These are phyloP conservation scores for Apistogramma diplotaenia DNA, from an alignment of 2,113 vertebrate species.

Conservation along the genomic window DNA sequence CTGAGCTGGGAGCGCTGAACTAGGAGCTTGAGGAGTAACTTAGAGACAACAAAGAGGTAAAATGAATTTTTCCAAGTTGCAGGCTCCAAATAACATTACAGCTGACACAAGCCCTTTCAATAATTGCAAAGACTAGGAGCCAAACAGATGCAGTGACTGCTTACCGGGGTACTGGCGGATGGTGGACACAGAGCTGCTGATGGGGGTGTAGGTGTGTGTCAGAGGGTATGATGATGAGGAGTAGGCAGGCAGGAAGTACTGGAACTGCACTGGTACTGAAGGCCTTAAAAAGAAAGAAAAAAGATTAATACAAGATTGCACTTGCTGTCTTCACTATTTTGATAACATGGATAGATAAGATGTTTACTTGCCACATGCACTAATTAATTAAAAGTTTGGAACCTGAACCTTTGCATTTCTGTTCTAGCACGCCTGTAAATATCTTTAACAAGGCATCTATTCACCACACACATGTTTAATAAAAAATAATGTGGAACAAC, in stretches of 20 bases:
- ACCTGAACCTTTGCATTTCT: no score
- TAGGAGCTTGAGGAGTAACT: constrained; percentile 95
- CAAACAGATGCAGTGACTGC: neutral
- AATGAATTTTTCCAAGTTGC: neutral
- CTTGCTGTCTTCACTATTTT: neutral
- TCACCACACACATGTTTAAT: no score
- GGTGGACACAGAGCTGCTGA: constrained; percentile 95
- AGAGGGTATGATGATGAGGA: constrained; percentile 90
- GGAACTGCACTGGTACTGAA: constrained; percentile 93
- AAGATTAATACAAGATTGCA: neutral
- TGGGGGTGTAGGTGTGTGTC: constrained; percentile 94
- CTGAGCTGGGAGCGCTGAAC: constrained; percentile 88
- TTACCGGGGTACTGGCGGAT: constrained; percentile 96
- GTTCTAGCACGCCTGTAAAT: no score
- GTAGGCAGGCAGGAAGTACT: constrained; percentile 93
- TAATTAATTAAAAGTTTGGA: no score
- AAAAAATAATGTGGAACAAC: no score
- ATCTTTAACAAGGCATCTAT: no score
- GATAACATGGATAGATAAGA: no score
- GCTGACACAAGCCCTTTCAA: neutral
- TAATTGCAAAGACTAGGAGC: neutral
- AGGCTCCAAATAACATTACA: neutral
- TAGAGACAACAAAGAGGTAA: neutral
- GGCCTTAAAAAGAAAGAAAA: constrained; percentile 73
- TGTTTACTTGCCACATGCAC: no score